These are phyloP conservation scores for Agapostemon virescens DNA, from an alignment of 2,888 invertebrate genomes.

Conservation along the genomic window DNA sequence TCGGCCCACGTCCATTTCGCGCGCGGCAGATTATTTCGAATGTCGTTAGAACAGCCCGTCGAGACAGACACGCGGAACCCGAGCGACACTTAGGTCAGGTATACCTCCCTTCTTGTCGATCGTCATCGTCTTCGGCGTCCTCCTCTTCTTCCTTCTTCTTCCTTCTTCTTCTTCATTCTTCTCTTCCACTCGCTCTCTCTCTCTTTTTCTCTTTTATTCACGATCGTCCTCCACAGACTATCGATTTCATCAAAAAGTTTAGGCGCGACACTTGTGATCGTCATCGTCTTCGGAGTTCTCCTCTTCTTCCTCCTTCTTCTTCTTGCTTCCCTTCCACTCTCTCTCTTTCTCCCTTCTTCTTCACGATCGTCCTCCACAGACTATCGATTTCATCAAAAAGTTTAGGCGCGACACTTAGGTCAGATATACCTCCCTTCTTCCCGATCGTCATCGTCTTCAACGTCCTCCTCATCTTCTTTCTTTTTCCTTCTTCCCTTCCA, in stretches of 20 bases:
- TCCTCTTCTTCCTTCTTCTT: conserved; percentile 9
- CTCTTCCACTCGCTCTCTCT: no score
- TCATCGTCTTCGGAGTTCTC: conserved; percentile 28
- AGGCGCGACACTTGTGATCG: conserved; percentile 29
- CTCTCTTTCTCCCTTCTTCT: no score
- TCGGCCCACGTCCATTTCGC: conserved; percentile 64
- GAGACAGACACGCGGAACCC: conserved; percentile 50
- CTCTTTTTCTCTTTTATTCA: no score
- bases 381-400: conserved; percentile 59
- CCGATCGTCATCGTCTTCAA: conserved; percentile 31
- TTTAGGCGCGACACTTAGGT: conserved; percentile 38
- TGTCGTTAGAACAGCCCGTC: conserved; percentile 56
- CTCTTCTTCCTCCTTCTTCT: background rate
- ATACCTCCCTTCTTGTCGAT: background rate
- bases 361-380: conserved; percentile 19
- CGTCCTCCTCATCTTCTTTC: background rate
- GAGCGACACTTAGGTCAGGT: conserved; percentile 52
- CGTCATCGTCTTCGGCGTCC: conserved; percentile 32
- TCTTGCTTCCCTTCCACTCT: no score
- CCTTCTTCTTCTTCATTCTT: background rate
- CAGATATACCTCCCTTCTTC: no score
- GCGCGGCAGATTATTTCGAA: conserved; percentile 65
- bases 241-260: conserved; percentile 57
- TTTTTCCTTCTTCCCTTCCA: no score
- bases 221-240: conserved; percentile 35